These are phyloP conservation scores for Empis livida DNA, from an alignment of 2,888 invertebrate genomes.

Conservation along the genomic window DNA sequence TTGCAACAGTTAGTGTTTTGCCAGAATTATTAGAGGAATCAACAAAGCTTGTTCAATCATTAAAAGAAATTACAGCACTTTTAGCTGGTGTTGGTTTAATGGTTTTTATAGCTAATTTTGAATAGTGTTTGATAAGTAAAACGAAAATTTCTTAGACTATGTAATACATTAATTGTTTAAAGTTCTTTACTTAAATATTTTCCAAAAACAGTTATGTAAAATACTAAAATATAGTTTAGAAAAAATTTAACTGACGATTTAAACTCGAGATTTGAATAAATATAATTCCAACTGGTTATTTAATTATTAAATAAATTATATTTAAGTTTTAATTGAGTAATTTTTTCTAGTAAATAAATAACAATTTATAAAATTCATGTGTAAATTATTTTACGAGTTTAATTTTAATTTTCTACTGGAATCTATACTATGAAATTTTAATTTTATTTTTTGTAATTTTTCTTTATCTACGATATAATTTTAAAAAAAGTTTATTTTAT, in stretches of 20 bases:
- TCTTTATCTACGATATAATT: not conserved
- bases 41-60: constrained; percentile 73
- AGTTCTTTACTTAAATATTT: not conserved
- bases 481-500: constrained; percentile 1
- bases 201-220: too few relatives aligned
- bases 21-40: constrained; percentile 89
- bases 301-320: not conserved
- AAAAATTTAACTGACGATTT: too few relatives aligned
- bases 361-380: not conserved
- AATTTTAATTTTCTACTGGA: not conserved
- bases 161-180: not conserved
- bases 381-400: not conserved
- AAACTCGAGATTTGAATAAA: too few relatives aligned
- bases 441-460: too few relatives aligned
- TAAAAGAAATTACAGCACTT: constrained; percentile 81
- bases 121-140: constrained; percentile 21
- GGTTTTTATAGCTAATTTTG: constrained; percentile 72
- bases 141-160: too few relatives aligned
- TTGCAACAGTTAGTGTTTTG: constrained; percentile 96
- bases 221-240: too few relatives aligned
- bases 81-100: constrained; percentile 88
- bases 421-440: too few relatives aligned
- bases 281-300: too few relatives aligned
- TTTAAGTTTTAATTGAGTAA: too few relatives aligned
- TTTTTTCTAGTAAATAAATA: too few relatives aligned